phyloP scores from a whole-genome alignment of 2,888 invertebrate species.

The Crematogaster levior region DNA sequence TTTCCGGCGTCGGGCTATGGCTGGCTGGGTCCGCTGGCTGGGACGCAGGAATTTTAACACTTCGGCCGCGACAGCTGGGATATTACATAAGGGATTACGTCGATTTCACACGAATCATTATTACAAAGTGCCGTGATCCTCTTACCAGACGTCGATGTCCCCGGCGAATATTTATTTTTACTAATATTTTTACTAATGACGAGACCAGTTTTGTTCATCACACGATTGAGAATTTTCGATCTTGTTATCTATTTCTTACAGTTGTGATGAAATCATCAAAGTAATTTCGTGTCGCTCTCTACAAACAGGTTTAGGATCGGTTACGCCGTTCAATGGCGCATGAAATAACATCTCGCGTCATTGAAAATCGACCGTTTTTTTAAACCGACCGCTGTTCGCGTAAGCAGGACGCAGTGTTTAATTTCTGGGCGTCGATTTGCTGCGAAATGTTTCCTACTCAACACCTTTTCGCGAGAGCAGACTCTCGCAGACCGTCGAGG shows the following conservation, averaged over 20 bases:
- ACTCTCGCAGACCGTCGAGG: conserved; percentile 64
- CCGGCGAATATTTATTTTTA: conserved; percentile 40
- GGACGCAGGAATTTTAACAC: conserved; percentile 73
- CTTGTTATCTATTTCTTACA: neutral
- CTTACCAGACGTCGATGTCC: conserved; percentile 22
- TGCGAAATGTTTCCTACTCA: conserved; percentile 70
- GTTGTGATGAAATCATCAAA: neutral
- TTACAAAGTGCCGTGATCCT: conserved; percentile 37
- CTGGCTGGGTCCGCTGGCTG: conserved; percentile 66
- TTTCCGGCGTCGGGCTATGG: conserved; percentile 74
- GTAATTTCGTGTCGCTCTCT: neutral
- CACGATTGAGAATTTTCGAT: conserved; percentile 22
- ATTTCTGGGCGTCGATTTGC: conserved; percentile 64
- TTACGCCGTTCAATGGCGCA: neutral
- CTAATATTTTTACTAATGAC: conserved; percentile 27
- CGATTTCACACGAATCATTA: conserved; percentile 67
- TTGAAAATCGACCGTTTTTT: neutral
- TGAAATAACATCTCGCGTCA: conserved; percentile 6
- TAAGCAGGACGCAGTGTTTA: conserved; percentile 61
- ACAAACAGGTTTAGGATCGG: neutral
- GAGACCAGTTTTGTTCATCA: neutral
- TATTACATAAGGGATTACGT: conserved; percentile 71
- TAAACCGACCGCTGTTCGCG: neutral
- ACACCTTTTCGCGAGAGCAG: conserved; percentile 62
- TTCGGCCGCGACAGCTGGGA: conserved; percentile 69